Base-by-base conservation (phyloP, 2,888 invertebrate genomes). In the Melangyna quadrimaculata region DNA sequence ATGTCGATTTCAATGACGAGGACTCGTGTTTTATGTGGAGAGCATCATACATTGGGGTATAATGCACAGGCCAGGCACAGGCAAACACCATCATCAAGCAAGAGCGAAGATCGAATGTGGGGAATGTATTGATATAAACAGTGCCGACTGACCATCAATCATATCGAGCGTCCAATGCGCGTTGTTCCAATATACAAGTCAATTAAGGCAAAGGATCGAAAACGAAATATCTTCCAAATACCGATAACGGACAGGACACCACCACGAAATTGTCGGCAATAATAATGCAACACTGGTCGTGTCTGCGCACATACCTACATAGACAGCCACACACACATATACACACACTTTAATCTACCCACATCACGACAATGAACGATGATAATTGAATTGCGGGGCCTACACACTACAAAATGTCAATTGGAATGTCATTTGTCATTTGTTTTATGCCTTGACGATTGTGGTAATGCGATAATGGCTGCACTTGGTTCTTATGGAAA, bases 121-220 rank as follows among this genome's bases (percentile, higher is more conserved):
- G 86, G 86, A 86, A 86, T 81, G 81, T 74, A 73, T 69, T 80
- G 86, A 78, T 81, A 86, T 86, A 86, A 86, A 86, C 86, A 81
- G 86, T 86, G 86, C 86, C 86, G 86, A 86, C 86, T 80, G 86
- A 86, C 86, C 81, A 86, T 86, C 86, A 86, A 86, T 86, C 86
- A 86, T 86, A 78, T 73, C 86, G 73, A 86, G 86, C 86, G 86
- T 86, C 86, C 73, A 86, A 86, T 86, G 86, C 86, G 86, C 86
- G 86, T 86, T 86, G 86, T 86, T 86, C 86, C 86, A 86, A 81
- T 86, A 86, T 86, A 86, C 86, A 86, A 86, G 86, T 86, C 86
- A 86, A 86, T 86, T 86, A 86, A 86, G 86, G 86, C 81, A 73
- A 81, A 86, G 86, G 86, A 86, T 86, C 84, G 80, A 86, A 84